Evolutionary conservation across 2,797 vertebrate genomes (phyloP), one percentile per base, ranked within the genome.

Genomic region (Limosa lapponica): DNA sequence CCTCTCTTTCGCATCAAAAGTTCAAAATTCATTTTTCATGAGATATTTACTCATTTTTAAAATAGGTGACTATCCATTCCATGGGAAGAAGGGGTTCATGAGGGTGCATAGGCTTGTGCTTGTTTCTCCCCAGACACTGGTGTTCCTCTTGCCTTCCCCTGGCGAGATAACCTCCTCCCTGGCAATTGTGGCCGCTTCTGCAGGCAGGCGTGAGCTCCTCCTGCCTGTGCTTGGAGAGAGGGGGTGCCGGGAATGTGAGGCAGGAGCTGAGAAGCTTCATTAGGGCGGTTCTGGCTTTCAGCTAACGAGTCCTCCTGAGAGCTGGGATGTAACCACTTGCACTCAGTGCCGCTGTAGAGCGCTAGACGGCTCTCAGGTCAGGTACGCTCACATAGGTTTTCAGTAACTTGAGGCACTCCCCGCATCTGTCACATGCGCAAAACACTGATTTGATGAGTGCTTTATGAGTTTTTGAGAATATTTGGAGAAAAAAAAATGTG

Each of bases 341-440:
- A 3, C 44, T 30, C 4, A 2, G 48, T 36, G 66, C 39, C 0
- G 0, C 58, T 0, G 0, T 15, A 17, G 55, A 37, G 23, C 17
- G 1, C 19, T 3, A 39, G 28, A 11, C 2, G 6, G 13, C 70
- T 87, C 70, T 52, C 16, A 11, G 70, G 37, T 46, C 20, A n/a
- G 70, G 28, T 34, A 2, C 0, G 0, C 34, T 79, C 28, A 4
- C 1, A 0, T 17, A 7, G 0, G 6, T 85, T 61, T 66, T 48
- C 34, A 49, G 58, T 82, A 55, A 43, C 27, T 46, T 49, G 46
- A 77, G 57, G 61, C 41, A 15, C 25, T n/a, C 51, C 44, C 36
- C n/a, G 65, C 43, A 19, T 73, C 72, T 84, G 49, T 80, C 59
- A 24, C 17, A 3, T 6, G 17, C 43, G 36, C 27, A 55, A 54